These are phyloP conservation scores for Muscicapa adusta DNA, from an alignment of 2,113 vertebrate genomes.

Conservation along the genomic window DNA sequence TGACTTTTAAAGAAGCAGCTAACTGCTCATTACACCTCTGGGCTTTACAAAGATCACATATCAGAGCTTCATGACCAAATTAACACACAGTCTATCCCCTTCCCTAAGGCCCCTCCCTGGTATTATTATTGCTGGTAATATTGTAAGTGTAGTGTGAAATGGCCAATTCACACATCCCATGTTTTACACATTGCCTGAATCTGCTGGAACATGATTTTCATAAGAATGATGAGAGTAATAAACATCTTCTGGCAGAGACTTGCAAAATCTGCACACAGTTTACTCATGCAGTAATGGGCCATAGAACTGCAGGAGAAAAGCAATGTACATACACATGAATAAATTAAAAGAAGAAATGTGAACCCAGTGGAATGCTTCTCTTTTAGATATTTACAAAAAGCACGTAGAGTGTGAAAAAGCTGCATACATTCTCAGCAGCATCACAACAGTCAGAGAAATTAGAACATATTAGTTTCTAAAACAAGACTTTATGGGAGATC, in stretches of 20 bases:
- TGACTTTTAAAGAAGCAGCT: constrained; percentile 31
- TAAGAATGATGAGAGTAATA: constrained; percentile 79
- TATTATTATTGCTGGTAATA: constrained; percentile 71
- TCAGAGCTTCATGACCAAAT: constrained; percentile 64
- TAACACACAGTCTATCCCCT: constrained; percentile 26
- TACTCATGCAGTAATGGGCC: constrained; percentile 75
- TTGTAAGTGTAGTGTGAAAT: constrained; percentile 71
- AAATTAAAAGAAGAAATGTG: constrained; percentile 72
- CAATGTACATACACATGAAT: constrained; percentile 67
- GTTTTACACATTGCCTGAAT: constrained; percentile 70
- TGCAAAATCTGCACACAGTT: constrained; percentile 78
- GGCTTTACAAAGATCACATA: constrained; percentile 55
- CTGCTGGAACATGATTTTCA: constrained; percentile 77
- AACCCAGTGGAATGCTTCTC: constrained; percentile 31
- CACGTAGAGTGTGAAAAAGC: not conserved
- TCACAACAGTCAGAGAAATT: constrained; percentile 23
- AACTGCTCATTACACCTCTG: constrained; percentile 45
- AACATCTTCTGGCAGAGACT: constrained; percentile 77
- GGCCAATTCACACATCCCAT: constrained; percentile 73
- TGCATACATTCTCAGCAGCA: not conserved
- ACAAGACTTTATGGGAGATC: not conserved
- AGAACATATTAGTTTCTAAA: not conserved
- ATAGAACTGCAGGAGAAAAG: constrained; percentile 78
- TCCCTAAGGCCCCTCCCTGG: constrained; percentile 59
- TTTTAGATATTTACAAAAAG: constrained; percentile 26